Evolutionary conservation across 2,113 vertebrate genomes (phyloP).

Genomic region (Gallinago media): DNA sequence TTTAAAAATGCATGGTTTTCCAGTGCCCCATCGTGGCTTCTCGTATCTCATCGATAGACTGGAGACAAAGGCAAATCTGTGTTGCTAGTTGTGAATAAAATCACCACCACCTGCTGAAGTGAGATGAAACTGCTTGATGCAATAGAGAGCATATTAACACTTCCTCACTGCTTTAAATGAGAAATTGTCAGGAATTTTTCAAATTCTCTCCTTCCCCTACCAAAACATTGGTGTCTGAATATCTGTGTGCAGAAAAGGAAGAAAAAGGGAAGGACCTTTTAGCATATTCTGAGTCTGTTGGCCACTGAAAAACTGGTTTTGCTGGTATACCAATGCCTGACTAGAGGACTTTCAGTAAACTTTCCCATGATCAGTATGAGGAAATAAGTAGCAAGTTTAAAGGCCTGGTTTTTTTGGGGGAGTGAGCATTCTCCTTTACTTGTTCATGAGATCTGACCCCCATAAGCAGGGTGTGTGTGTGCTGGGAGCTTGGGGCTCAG

Average conservation of each 20-base stretch:
- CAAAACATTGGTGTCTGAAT: not conserved
- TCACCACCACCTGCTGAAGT: not conserved
- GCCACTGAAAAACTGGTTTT: not conserved
- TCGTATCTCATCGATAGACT: not conserved
- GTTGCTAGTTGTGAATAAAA: not conserved
- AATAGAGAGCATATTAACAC: not conserved
- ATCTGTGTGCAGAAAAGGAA: not conserved
- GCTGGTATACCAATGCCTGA: not conserved
- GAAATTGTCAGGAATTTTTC: not conserved
- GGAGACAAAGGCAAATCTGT: not conserved
- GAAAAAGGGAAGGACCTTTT: not conserved
- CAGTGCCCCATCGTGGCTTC: not conserved
- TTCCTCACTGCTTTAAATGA: not conserved
- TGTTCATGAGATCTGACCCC: not conserved
- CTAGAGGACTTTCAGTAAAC: not conserved
- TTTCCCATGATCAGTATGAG: not conserved
- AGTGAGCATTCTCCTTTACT: not conserved
- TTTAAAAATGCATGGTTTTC: not conserved
- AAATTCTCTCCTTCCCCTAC: not conserved
- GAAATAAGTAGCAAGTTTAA: not conserved
- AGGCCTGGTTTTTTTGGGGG: not conserved
- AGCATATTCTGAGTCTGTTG: not conserved
- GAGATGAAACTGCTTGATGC: not conserved
- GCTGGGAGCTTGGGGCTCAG: not conserved
- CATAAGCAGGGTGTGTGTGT: fast-evolving